phyloP scores from a whole-genome alignment of 2,113 vertebrate genomes.

The Mus pahari region DNA sequence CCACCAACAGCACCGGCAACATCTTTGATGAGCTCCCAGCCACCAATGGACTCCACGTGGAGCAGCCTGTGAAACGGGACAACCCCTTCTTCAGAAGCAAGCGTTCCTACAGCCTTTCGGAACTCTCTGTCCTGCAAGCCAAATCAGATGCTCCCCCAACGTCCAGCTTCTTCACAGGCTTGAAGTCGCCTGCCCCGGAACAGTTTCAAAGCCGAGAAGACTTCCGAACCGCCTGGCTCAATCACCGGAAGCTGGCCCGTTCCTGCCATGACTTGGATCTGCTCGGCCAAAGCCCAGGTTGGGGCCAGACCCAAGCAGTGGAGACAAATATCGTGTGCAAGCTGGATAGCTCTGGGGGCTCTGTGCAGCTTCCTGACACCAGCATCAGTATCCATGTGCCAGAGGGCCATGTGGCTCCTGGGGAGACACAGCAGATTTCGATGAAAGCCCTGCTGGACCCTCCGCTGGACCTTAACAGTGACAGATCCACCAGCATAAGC shows the following conservation, averaged over 20 bases:
- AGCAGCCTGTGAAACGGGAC: constrained; percentile 87
- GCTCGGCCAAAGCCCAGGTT: constrained; percentile 95
- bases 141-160: constrained; percentile 84
- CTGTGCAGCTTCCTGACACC: constrained; percentile 95
- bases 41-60: constrained; percentile 72
- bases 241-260: constrained; percentile 95
- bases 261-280: constrained; percentile 97
- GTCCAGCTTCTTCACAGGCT: constrained; percentile 88
- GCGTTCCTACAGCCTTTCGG: constrained; percentile 97
- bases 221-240: constrained; percentile 96
- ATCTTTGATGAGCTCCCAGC: constrained; percentile 86
- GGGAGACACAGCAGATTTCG: constrained; percentile 95
- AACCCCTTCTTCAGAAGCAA: constrained; percentile 98
- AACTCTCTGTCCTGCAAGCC: constrained; percentile 94
- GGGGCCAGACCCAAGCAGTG: constrained; percentile 97
- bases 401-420: constrained; percentile 92
- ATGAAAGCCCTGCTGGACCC: constrained; percentile 95
- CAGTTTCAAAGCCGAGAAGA: constrained; percentile 98
- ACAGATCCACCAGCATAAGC: constrained; percentile 93
- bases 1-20: constrained; percentile 86
- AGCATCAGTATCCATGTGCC: constrained; percentile 94
- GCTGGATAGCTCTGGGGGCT: constrained; percentile 94
- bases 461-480: constrained; percentile 94
- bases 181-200: constrained; percentile 95
- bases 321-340: constrained; percentile 96